Base-by-base conservation (phyloP, 1,140 invertebrate genomes). In the Brachionus manjavacas region DNA sequence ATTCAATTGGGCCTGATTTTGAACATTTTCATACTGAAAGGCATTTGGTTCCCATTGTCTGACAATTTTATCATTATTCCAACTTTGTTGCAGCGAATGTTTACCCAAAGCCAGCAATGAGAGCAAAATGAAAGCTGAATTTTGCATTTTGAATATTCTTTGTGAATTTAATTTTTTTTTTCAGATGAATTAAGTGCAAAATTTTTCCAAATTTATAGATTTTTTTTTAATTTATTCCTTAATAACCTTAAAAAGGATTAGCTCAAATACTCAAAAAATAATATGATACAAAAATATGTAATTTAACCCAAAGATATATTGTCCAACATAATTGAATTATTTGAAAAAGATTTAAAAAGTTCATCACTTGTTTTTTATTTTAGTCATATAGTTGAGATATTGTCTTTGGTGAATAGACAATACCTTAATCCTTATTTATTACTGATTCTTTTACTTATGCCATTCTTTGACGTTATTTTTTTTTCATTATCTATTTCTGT, bases 61-160 rank as follows among this genome's bases (percentile, higher is more conserved):
- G 6, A 52, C 55, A 14, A 80, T 80, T 80, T 80, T 52, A 16
- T 80, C 76, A 52, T 80, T 80, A 25, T 80, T 80, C 76, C 76
- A 80, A 35, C 16, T 20, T 80, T 80, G 76, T 16, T 80, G 76
- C 8, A 12, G 3, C 25, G 76, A 80, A 20, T 28, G 35, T 49
- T 80, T 43, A 0, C 43, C 11, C 43, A 23, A 80, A 52, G 41
- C 43, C 20, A 80, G 20, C 35, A 72, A 72, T 39, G 35, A 31
- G 31, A 72, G 41, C 64, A 68, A 68, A 28, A 68, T 20, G 20
- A 28, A 68, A 68, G 31, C 64, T 68, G 64, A 68, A 35, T 68
- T 12, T 68, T 68, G 8, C 64, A 68, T 68, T 68, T 68, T 68
- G 11, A 9, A 12, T 28, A 25, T 35, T 25, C 6, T 31, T 68